These are phyloP conservation scores for Zaprionus lineosus DNA, from an alignment of 2,888 invertebrate genomes.

Conservation along the genomic window DNA sequence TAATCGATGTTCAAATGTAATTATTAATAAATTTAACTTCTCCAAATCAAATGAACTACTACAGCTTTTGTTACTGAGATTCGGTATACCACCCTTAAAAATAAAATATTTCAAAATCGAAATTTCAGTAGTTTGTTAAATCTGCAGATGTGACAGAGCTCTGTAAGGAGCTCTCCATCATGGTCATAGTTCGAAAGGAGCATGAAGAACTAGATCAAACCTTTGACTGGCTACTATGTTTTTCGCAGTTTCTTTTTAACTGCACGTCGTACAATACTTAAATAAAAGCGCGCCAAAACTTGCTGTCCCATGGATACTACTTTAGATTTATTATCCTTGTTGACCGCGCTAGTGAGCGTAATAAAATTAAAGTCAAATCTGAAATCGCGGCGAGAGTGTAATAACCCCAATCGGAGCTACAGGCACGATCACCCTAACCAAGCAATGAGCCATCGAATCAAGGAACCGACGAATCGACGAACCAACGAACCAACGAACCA, in stretches of 20 bases:
- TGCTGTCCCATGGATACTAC: neutral
- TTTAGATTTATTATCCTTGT: constrained; percentile 51
- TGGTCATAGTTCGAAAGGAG: too few species aligned
- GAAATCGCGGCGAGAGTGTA: constrained; percentile 46
- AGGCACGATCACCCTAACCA: constrained; percentile 43
- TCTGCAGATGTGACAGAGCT: too few species aligned
- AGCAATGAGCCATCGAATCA: too few species aligned
- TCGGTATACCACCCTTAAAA: too few species aligned
- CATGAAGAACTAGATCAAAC: constrained; percentile 23
- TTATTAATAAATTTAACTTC: too few species aligned
- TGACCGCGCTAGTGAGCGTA: constrained; percentile 10
- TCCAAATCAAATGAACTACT: too few species aligned
- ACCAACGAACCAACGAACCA: constrained; percentile 9
- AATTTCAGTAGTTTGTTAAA: too few species aligned
- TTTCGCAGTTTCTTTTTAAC: neutral
- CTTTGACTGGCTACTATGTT: constrained; percentile 2
- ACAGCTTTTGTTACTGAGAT: too few species aligned
- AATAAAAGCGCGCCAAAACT: constrained; percentile 56
- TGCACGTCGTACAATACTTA: neutral
- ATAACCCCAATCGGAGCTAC: constrained; percentile 57
- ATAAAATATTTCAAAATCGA: too few species aligned
- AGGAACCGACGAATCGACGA: neutral
- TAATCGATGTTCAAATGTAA: too few species aligned
- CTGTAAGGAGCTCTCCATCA: too few species aligned
- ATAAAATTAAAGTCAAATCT: constrained; percentile 29